Conservation (phyloP, 1,140 invertebrate species). For the Drosophila tsacasi region DNA sequence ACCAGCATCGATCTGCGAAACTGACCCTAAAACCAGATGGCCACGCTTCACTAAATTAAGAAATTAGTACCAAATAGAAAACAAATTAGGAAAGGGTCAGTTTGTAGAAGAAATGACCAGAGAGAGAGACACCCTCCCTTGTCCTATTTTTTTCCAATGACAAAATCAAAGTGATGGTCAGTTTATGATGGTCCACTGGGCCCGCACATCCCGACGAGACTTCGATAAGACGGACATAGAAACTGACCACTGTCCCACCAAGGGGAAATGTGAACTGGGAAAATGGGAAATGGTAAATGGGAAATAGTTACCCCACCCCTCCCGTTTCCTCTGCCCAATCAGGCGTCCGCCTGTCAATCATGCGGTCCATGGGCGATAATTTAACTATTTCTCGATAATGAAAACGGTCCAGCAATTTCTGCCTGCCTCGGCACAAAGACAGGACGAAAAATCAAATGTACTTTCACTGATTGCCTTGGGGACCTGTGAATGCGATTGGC, state of each 20-base stretch:
- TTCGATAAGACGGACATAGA: slow-evolving; percentile 67
- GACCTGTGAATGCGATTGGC: slow-evolving; percentile 56
- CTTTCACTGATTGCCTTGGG: slow-evolving; percentile 76
- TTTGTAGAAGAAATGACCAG: slow-evolving; percentile 40
- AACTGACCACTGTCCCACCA: slow-evolving; percentile 64
- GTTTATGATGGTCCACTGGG: slow-evolving; percentile 72
- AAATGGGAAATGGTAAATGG: slow-evolving; percentile 57
- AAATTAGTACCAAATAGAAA: slow-evolving; percentile 82
- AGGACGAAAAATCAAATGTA: slow-evolving; percentile 77
- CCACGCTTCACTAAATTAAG: slow-evolving; percentile 66
- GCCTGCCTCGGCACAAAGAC: slow-evolving; percentile 31
- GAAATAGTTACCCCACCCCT: slow-evolving; percentile 36
- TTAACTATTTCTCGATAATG: slow-evolving; percentile 77
- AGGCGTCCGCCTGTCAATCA: slow-evolving; percentile 63
- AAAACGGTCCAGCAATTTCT: slow-evolving; percentile 58
- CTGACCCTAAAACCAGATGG: slow-evolving; percentile 50
- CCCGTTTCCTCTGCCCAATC: slow-evolving; percentile 8
- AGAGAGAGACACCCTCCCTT: slow-evolving; percentile 7
- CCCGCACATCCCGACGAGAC: slow-evolving; percentile 47
- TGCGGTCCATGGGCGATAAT: slow-evolving; percentile 67
- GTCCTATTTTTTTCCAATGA: slow-evolving; percentile 33
- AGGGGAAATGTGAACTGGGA: slow-evolving; percentile 19
- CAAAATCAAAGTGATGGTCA: slow-evolving; percentile 76
- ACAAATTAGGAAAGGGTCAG: slow-evolving; percentile 81
- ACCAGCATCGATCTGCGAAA: slow-evolving; percentile 59